These are phyloP conservation scores for Tenthredo notha DNA, from an alignment of 2,888 invertebrate species.

Conservation along the genomic window DNA sequence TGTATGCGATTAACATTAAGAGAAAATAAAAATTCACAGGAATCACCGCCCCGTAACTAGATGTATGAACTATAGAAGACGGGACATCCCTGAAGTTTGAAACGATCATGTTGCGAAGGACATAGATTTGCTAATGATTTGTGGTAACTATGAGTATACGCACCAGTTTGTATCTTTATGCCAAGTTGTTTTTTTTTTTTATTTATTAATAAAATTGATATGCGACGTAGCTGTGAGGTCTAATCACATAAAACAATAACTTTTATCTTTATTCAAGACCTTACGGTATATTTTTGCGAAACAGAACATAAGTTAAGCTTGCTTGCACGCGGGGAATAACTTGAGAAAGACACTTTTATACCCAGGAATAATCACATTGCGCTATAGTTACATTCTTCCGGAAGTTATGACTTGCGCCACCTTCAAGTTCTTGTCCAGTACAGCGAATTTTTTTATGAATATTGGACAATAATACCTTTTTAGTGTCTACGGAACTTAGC, in stretches of 20 bases:
- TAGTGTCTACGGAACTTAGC: background rate
- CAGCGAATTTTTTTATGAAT: background rate
- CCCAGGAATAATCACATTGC: background rate
- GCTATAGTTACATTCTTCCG: background rate
- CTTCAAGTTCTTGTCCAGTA: conserved; percentile 36
- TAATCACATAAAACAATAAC: background rate
- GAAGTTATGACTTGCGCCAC: conserved; percentile 5
- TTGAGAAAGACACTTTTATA: conserved; percentile 7
- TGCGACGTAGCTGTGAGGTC: background rate
- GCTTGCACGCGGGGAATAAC: conserved; percentile 29
- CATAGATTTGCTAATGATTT: background rate
- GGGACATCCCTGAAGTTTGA: conserved; percentile 62
- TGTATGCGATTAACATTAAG: background rate
- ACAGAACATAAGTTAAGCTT: background rate
- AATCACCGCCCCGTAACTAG: conserved; percentile 49
- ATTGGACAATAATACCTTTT: background rate
- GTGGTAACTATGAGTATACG: background rate
- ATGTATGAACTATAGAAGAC: conserved; percentile 49
- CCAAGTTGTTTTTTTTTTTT: background rate
- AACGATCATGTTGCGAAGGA: conserved; percentile 20
- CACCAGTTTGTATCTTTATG: background rate
- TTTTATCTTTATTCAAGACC: background rate
- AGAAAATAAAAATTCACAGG: conserved; percentile 35
- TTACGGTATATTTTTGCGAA: background rate
- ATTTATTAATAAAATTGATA: background rate